These are phyloP conservation scores for Eudorcas thomsonii DNA, from an alignment of 2,113 vertebrate genomes.

Conservation along the genomic window DNA sequence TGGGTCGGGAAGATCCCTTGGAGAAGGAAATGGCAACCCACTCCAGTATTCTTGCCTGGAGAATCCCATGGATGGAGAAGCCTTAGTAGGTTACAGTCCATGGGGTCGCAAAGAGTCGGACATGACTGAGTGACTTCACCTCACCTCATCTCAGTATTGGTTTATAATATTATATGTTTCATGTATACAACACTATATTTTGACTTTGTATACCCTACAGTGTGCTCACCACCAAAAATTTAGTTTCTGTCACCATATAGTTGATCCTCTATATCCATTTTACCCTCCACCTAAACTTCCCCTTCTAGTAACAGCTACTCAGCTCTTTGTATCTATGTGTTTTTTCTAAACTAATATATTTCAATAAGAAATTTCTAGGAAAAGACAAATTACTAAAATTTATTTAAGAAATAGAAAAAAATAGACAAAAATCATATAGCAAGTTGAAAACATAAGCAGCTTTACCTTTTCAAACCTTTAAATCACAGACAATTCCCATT, in stretches of 20 bases:
- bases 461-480: background rate
- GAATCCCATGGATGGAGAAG: too few relatives aligned
- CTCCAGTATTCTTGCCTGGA: too few relatives aligned
- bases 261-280: background rate
- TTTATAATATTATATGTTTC: background rate
- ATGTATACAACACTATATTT: background rate
- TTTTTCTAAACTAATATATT: background rate
- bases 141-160: background rate
- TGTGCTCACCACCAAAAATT: background rate
- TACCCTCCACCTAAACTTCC: background rate
- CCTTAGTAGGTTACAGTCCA: too few relatives aligned
- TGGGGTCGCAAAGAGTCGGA: too few relatives aligned
- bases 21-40: too few relatives aligned
- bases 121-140: too few relatives aligned
- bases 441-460: background rate
- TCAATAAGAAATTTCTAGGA: background rate
- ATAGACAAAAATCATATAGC: background rate
- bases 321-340: background rate
- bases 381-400: background rate
- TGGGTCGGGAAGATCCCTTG: too few relatives aligned
- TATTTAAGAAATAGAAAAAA: constrained; percentile 12
- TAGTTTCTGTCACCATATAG: background rate
- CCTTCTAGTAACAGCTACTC: background rate
- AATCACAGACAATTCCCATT: background rate
- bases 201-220: background rate